Evolutionary conservation across 2,888 invertebrate species (phyloP), one percentile per base, ranked within the genome.

Genomic region (Blastobasis lacticolella): DNA sequence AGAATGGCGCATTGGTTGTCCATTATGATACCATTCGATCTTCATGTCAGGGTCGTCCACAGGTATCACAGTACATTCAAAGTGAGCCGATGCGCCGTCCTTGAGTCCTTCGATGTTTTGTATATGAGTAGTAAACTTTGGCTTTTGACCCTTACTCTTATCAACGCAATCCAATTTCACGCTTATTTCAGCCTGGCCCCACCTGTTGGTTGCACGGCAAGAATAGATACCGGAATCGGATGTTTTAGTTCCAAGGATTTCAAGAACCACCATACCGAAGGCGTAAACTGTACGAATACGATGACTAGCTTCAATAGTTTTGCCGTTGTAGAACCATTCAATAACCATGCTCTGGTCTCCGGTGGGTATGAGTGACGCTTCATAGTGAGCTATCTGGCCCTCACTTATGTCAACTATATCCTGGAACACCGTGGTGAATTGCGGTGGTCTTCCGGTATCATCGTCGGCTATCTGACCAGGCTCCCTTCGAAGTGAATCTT

Each of bases 21-120:
- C 97, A 75, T 99, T 97, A 71, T 96, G 96, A 87, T 95, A 98
- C 98, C 98, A 99, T 86, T 98, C 98, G 37, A 97, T 96, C 73
- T 94, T 94, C 84, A 98, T 92, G 45, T 95, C 93, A 4, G 97
- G 97, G 81, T 98, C 98, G 57, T 97, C 97, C 6, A 97, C 95
- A 4, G 98, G 98, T 10, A 96, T 92, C 48, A 98, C 90, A 4
- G 96, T 97, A 72, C 97, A 97, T 85, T 98, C 98, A 75, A 97
- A 97, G 88, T 97, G 97, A 56, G 96, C 97, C 0, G 96, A 94
- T 77, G 97, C 96, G 4, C 97, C 96, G 75, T 98, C 98, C 76
- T 95, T 96, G 52, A 97, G 90, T 46, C 94, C 94, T 58, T 94
- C 93, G 60, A 96, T 86, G 59, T 91, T 94, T 78, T 95, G 91